Percentiles rank a stretch among this genome's conserved stretches.
Conservation (phyloP, 2,888 invertebrate genomes). For the Geophilus truncorum region DNA sequence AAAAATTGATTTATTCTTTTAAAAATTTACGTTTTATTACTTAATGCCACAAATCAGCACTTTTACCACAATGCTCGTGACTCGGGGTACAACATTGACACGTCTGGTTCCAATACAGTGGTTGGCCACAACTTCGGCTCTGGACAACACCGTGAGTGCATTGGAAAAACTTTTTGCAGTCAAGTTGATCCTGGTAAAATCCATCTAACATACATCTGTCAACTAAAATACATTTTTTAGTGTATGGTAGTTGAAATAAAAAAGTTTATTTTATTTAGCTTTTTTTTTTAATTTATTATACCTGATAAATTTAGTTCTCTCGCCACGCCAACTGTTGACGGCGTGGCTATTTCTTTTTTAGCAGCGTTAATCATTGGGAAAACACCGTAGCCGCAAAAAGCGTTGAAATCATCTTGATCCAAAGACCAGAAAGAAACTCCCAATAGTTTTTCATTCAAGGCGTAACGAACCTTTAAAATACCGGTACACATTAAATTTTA, state of each 20-base stretch:
- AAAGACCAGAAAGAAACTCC: conserved; percentile 74
- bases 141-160: not conserved
- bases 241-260: too few relatives aligned
- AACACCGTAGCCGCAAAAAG: not conserved
- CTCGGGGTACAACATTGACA: not conserved
- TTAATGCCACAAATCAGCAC: too few relatives aligned
- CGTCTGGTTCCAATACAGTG: not conserved
- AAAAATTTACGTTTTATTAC: too few relatives aligned
- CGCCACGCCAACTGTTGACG: too few relatives aligned
- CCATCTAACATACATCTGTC: not conserved
- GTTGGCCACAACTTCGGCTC: not conserved
- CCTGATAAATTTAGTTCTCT: too few relatives aligned
- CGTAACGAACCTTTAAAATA: conserved; percentile 54
- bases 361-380: not conserved
- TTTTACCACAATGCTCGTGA: not conserved
- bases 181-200: not conserved
- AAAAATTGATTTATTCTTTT: too few relatives aligned
- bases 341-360: not conserved
- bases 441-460: conserved; percentile 58
- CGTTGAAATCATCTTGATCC: conserved; percentile 68
- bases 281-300: too few relatives aligned
- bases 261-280: too few relatives aligned
- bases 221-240: too few relatives aligned
- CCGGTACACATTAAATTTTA: too few relatives aligned
- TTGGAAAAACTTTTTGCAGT: not conserved